Percentiles rank a stretch among this genome's conserved stretches.
These are phyloP conservation scores for Adoxophyes honmai DNA, from an alignment of 1,140 invertebrate genomes.

Conservation along the genomic window DNA sequence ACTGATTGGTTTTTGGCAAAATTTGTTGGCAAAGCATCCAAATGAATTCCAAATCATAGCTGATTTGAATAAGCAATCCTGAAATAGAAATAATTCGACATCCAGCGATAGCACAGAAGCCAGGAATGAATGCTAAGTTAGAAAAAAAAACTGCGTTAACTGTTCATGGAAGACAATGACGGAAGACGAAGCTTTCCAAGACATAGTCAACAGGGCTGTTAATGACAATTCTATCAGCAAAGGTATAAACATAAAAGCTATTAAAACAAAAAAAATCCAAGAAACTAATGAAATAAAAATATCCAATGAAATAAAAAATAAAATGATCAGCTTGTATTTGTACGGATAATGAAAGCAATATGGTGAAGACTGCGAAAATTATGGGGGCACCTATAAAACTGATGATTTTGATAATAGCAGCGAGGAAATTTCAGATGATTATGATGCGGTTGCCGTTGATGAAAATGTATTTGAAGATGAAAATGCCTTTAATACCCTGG, in stretches of 20 bases:
- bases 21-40: neutral
- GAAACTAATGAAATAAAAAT: neutral
- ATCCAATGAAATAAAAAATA: neutral
- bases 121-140: neutral
- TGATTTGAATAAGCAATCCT: neutral
- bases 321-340: neutral
- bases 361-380: neutral
- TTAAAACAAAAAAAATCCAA: neutral
- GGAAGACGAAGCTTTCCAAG: constrained; percentile 2
- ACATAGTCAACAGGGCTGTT: neutral
- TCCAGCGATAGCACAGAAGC: neutral
- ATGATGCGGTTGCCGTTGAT: neutral
- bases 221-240: neutral
- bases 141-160: neutral
- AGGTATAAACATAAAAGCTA: no score
- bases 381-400: neutral
- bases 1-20: no score
- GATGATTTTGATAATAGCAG: neutral
- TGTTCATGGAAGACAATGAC: neutral
- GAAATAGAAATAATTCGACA: neutral
- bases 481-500: no score
- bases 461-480: neutral
- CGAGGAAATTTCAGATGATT: neutral
- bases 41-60: neutral
- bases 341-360: neutral